Evolutionary conservation across 2,888 invertebrate species (phyloP).

Genomic region (Protonemura montana): DNA sequence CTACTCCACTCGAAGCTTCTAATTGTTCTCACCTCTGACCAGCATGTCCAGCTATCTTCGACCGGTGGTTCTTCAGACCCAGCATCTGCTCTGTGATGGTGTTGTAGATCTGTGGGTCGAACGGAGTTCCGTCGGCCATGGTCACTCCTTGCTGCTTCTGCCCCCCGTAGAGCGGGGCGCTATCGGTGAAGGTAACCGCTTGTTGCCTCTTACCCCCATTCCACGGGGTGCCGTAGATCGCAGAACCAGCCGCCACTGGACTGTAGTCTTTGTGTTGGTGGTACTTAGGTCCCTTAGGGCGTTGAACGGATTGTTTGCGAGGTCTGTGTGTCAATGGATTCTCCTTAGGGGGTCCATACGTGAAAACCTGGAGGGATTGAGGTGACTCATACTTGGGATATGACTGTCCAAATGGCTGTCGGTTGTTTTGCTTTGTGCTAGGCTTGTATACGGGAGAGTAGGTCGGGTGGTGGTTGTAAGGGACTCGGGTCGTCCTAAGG

Average conservation of each 20-base stretch:
- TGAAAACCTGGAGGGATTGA: conserved; percentile 45
- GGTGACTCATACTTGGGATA: conserved; percentile 25
- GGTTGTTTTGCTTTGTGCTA: not conserved
- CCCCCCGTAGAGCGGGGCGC: not conserved
- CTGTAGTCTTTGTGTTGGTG: not conserved
- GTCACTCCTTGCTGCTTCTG: not conserved
- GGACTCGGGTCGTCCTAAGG: not conserved
- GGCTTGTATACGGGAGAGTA: not conserved
- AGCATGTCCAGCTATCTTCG: too few species aligned
- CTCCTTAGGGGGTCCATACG: conserved; percentile 49
- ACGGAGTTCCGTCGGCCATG: not conserved
- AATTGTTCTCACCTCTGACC: too few species aligned
- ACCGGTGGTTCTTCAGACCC: not conserved
- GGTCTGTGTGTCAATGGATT: not conserved
- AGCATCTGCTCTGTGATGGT: conserved; percentile 15
- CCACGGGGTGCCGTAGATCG: conserved; percentile 13
- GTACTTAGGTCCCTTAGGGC: not conserved
- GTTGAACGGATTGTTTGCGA: not conserved
- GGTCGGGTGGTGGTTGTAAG: not conserved
- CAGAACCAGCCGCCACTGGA: not conserved
- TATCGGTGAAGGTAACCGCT: not conserved
- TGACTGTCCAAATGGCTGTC: not conserved
- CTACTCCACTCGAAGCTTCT: too few species aligned
- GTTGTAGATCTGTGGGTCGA: not conserved
- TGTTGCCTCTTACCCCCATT: not conserved